Conservation (phyloP, 1,140 invertebrate genomes). For the Portunus trituberculatus region DNA sequence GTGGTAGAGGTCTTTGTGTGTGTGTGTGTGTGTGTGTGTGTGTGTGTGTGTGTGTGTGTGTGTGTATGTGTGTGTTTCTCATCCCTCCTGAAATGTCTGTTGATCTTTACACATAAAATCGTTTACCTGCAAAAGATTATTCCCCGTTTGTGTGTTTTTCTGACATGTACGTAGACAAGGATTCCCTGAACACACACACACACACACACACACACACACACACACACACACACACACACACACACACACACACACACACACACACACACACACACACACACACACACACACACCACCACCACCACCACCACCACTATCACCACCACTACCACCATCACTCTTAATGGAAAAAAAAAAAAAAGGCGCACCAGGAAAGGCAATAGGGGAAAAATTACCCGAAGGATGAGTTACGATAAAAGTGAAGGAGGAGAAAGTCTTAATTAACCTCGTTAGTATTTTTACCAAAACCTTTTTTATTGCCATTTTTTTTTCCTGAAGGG, state of each 20-base stretch:
- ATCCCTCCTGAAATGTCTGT: not conserved
- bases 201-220: slow-evolving; percentile 55
- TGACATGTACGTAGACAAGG: too few relatives aligned
- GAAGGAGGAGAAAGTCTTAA: slow-evolving; percentile 33
- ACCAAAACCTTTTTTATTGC: not conserved
- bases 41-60: not conserved
- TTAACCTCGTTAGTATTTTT: slow-evolving; percentile 55
- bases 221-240: slow-evolving; percentile 53
- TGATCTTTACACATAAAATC: not conserved
- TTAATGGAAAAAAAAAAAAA: not conserved
- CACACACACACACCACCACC: not conserved
- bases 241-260: slow-evolving; percentile 33
- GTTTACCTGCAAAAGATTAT: too few relatives aligned
- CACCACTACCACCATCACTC: not conserved
- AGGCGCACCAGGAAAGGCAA: not conserved
- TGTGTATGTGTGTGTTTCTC: not conserved
- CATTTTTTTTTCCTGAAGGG: not conserved
- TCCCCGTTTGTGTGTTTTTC: too few relatives aligned
- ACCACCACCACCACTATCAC: too few relatives aligned
- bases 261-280: not conserved
- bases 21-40: too few relatives aligned
- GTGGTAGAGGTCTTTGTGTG: too few relatives aligned
- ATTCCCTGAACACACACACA: slow-evolving; percentile 14
- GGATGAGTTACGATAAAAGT: slow-evolving; percentile 37
- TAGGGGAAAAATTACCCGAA: slow-evolving; percentile 35